Evolutionary conservation across 2,113 vertebrate genomes (phyloP).

Genomic region (Notechis scutatus): DNA sequence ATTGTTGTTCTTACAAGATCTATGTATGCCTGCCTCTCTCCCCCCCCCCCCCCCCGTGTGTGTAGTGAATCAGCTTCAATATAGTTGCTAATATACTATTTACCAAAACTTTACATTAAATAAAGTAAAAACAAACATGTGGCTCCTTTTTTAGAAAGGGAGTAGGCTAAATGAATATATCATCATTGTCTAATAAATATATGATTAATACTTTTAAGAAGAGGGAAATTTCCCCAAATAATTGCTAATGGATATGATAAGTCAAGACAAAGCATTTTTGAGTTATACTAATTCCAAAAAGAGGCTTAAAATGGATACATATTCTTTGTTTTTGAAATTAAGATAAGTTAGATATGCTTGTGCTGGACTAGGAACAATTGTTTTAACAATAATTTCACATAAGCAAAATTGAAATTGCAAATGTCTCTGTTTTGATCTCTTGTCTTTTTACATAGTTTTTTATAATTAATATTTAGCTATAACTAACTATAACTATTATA

Average conservation of each 20-base stretch:
- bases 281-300: not conserved
- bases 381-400: not conserved
- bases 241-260: not conserved
- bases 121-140: not conserved
- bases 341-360: not conserved
- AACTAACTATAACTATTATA: not conserved
- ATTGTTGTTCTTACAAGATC: not conserved
- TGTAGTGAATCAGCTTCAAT: no score
- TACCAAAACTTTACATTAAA: not conserved
- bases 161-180: not conserved
- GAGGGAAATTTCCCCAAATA: not conserved
- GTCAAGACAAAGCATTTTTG: not conserved
- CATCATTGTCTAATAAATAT: not conserved
- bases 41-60: fast-evolving
- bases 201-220: not conserved
- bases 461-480: not conserved
- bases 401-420: not conserved
- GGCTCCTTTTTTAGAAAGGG: not conserved
- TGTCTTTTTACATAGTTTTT: not conserved
- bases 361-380: not conserved
- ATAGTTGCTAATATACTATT: not conserved
- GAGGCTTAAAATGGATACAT: not conserved
- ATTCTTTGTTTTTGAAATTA: not conserved
- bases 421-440: not conserved
- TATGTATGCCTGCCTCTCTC: no score